Conservation (phyloP, 2,113 vertebrate species). For the Zootoca vivipara region DNA sequence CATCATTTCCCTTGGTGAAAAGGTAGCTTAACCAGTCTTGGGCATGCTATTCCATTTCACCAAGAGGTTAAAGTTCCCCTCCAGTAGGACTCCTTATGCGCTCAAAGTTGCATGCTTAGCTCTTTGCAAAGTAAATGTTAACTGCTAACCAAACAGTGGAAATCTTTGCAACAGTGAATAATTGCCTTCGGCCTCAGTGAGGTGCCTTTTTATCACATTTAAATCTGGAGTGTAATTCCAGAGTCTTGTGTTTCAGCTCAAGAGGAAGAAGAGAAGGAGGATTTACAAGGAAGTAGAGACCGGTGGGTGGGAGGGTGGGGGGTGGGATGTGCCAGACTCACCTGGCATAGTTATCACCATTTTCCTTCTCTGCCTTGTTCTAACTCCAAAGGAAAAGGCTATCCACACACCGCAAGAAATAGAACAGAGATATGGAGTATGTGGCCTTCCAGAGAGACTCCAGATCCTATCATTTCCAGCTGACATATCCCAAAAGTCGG, state of each 20-base stretch:
- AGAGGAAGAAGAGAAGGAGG: slow-evolving; percentile 9
- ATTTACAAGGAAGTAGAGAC: slow-evolving; percentile 47
- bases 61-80: slow-evolving; percentile 5
- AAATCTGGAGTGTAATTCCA: background rate
- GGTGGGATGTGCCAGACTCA: background rate
- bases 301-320: background rate
- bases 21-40: background rate
- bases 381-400: rapidly evolving
- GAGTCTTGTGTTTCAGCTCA: slow-evolving; percentile 30
- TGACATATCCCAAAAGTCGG: no score
- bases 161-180: slow-evolving; percentile 41
- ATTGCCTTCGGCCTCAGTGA: slow-evolving; percentile 55
- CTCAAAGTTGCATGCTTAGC: background rate
- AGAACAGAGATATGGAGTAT: background rate
- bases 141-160: slow-evolving; percentile 19
- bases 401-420: background rate
- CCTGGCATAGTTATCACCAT: slow-evolving; percentile 1
- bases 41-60: background rate
- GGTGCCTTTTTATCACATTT: slow-evolving; percentile 47
- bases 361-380: slow-evolving; percentile 11
- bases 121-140: slow-evolving; percentile 28
- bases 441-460: no score
- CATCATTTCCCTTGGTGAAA: background rate
- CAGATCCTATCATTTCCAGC: no score
- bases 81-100: background rate